Evolutionary conservation across 1,140 invertebrate genomes (phyloP).

Genomic region (Dreissena polymorpha): DNA sequence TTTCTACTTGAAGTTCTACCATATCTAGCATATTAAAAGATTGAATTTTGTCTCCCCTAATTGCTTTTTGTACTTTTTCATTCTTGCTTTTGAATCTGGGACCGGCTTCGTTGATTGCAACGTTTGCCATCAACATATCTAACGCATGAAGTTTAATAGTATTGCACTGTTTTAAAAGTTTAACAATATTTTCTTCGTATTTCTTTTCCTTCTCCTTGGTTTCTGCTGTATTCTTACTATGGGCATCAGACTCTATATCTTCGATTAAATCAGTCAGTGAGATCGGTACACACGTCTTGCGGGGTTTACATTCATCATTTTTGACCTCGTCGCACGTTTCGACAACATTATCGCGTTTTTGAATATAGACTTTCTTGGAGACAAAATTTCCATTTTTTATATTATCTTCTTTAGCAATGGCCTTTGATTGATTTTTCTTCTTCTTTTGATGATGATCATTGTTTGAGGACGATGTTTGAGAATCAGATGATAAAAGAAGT

Average conservation of each 20-base stretch:
- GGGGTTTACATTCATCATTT: conserved; percentile 8
- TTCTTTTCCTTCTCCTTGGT: conserved; percentile 1
- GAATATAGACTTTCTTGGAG: conserved; percentile 24
- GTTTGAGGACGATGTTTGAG: too few relatives aligned
- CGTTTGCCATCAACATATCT: conserved; percentile 48
- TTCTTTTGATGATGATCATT: background rate
- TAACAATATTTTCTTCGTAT: conserved; percentile 21
- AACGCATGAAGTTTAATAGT: conserved; percentile 47
- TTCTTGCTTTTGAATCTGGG: conserved; percentile 33
- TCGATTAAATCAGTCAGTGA: conserved; percentile 38
- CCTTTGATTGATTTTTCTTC: conserved; percentile 2
- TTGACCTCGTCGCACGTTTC: conserved; percentile 34
- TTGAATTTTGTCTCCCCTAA: conserved; percentile 44
- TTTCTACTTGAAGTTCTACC: conserved; percentile 52
- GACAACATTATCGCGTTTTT: conserved; percentile 38
- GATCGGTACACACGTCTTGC: background rate
- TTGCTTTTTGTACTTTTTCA: conserved; percentile 42
- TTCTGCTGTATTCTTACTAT: conserved; percentile 18
- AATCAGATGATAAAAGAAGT: background rate
- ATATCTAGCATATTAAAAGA: conserved; percentile 47
- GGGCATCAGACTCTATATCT: conserved; percentile 37
- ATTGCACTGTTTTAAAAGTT: conserved; percentile 51
- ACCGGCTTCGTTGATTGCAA: conserved; percentile 35
- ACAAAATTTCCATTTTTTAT: conserved; percentile 13
- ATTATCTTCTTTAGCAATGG: conserved; percentile 8